Evolutionary conservation across 35 echinoderm and acorn worm genomes (phyloP), one percentile per base, ranked within the genome.

Genomic region (Holothuria glaberrima): DNA sequence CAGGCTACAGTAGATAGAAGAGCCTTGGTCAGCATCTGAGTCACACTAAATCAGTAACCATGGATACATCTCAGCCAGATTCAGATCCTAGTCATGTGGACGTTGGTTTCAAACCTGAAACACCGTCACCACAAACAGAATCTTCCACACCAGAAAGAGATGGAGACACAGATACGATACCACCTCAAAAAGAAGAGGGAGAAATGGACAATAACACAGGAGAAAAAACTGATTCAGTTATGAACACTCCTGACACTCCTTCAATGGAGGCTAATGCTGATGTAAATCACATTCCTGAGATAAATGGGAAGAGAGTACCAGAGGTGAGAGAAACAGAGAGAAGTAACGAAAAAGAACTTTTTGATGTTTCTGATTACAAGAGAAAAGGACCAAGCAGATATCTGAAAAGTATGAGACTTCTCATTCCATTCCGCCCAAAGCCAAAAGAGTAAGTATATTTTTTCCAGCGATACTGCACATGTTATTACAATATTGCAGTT

Each of bases 331-430:
- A 31, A 20, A 41, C 26, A 21, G 35, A 48, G 1, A 6, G 10
- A 2, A 41, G 50, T 0, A 48, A 78, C 2, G 80, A 84, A 56
- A 84, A 84, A 30, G 80, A 84, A 33, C 32, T 61, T 18, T 84
- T 84, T 64, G 80, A 84, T 33, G 13, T 30, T 21, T 84, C 80
- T 27, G 80, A 84, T 34, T 84, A 84, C 21, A 36, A 61, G 80
- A 84, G 59, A 20, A 84, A 57, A 29, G 80, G 80, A 59, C 80
- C 80, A 84, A 84, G n/a, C 20, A 21, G 80, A 61, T 84, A 84
- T 52, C 38, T 84, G 54, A 84, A 84, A 61, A 84, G 80, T 36
- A 31, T 84, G 59, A 9, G n/a, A 56, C 7, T 84, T 22, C 31
- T 84, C 21, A 84, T 84, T 33, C 80, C 80, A 61, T 60, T 84